Evolutionary conservation across 2,113 vertebrate genomes (phyloP), one percentile per base, ranked within the genome.

Genomic region (Epinephelus moara): DNA sequence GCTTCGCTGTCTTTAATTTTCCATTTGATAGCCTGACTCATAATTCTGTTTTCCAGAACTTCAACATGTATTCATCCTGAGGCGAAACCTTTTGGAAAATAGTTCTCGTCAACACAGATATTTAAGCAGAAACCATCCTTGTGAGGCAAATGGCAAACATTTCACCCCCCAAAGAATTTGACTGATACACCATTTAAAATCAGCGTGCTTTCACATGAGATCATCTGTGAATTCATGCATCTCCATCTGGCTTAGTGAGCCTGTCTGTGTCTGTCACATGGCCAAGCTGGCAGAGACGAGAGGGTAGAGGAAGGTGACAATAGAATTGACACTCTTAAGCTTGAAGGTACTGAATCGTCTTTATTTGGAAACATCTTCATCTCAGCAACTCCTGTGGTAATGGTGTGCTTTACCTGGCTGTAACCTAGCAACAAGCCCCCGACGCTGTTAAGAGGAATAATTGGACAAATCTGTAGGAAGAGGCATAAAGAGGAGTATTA

Each of bases 371-470:
- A 91, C 81, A 88, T 76, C 60, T 80, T 86, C 72, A 70, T 85
- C 79, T 77, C 57, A 81, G 84, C 73, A 75, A 55, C 74, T 78
- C n/a, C 62, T 45, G 56, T 15, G 40, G 52, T 70, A 60, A 63
- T 70, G 45, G n/a, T 56, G 75, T 85, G 61, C 75, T 67, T 88
- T 90, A 92, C 86, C 91, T 91, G 88, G 42, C 50, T 60, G 91
- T 93, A 88, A 67, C 93, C 81, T 86, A 92, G 93, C 93, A 92
- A 94, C 93, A 75, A 85, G 37, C 77, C n/a, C 6, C 30, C 18
- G n/a, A 84, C n/a, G 19, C 59, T 60, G 78, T 84, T 89, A 80
- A 55, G 56, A 82, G 19, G 75, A 78, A 70, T 88, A 91, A 92
- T 87, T 81, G 78, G 63, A 84, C 33, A 88, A 85, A 89, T 90